Evolutionary conservation across 2,113 vertebrate species (phyloP).

Genomic region (Hippocampus abdominalis): DNA sequence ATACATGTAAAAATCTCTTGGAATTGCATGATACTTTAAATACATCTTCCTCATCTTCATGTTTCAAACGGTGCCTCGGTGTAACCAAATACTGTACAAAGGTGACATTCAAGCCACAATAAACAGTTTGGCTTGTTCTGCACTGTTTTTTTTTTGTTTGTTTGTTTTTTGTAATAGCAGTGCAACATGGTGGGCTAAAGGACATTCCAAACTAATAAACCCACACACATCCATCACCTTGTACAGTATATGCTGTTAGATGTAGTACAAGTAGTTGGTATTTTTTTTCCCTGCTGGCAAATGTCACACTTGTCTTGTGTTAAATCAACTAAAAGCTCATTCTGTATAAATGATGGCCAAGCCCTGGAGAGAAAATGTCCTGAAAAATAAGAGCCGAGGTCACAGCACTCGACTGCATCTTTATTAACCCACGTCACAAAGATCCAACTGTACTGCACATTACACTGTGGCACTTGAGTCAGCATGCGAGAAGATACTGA

Average conservation of each 20-base stretch:
- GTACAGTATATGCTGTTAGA: neutral
- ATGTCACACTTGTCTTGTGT: neutral
- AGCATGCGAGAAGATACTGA: constrained; percentile 57
- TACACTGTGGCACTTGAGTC: constrained; percentile 51
- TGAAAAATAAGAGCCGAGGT: constrained; percentile 3
- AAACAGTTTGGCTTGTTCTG: neutral
- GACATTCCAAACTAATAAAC: neutral
- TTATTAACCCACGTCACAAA: constrained; percentile 58
- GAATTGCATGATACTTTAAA: neutral
- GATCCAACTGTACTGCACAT: constrained; percentile 47
- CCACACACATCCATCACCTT: neutral
- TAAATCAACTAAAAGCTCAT: neutral
- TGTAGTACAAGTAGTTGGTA: neutral
- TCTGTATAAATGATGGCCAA: constrained; percentile 3
- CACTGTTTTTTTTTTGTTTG: neutral
- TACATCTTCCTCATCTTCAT: neutral
- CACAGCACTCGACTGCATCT: constrained; percentile 35
- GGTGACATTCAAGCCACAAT: neutral
- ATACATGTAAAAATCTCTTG: neutral
- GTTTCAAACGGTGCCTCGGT: neutral
- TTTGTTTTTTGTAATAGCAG: neutral
- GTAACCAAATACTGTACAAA: neutral
- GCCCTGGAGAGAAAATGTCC: constrained; percentile 6
- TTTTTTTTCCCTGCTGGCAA: neutral
- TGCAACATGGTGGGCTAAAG: neutral